phyloP scores from a whole-genome alignment of 1,140 invertebrate genomes.

The Polypedilum vanderplanki region DNA sequence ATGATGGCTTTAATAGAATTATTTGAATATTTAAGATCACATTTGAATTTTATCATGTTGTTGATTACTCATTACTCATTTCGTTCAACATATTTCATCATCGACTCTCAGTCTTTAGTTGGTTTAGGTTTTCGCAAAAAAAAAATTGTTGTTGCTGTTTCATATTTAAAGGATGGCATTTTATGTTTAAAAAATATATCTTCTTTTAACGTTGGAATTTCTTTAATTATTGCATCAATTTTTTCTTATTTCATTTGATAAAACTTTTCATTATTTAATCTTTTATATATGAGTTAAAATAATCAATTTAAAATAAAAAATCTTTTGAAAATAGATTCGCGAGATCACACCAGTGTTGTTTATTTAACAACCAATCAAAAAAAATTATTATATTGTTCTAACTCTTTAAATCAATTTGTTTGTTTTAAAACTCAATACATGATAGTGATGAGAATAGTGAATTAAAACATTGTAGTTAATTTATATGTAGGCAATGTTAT shows the following conservation, averaged over 20 bases:
- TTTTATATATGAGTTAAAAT: background rate
- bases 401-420: background rate
- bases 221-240: background rate
- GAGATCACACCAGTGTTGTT: background rate
- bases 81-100: background rate
- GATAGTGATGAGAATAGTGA: background rate
- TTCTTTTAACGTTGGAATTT: background rate
- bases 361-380: background rate
- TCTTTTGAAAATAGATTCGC: background rate
- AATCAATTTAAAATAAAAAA: background rate
- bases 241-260: background rate
- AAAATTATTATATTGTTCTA: background rate
- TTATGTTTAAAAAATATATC: background rate
- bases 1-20: too few relatives aligned
- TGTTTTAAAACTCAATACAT: background rate
- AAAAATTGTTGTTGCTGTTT: background rate
- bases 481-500: too few relatives aligned
- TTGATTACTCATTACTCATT: too few relatives aligned
- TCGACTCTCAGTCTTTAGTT: slow-evolving; percentile 17
- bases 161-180: background rate
- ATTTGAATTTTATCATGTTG: too few relatives aligned
- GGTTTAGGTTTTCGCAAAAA: background rate
- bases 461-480: too few relatives aligned
- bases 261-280: background rate
- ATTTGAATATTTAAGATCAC: too few relatives aligned